Evolutionary conservation across 2,888 invertebrate species (phyloP).

Genomic region (Pogonocherus hispidulus): DNA sequence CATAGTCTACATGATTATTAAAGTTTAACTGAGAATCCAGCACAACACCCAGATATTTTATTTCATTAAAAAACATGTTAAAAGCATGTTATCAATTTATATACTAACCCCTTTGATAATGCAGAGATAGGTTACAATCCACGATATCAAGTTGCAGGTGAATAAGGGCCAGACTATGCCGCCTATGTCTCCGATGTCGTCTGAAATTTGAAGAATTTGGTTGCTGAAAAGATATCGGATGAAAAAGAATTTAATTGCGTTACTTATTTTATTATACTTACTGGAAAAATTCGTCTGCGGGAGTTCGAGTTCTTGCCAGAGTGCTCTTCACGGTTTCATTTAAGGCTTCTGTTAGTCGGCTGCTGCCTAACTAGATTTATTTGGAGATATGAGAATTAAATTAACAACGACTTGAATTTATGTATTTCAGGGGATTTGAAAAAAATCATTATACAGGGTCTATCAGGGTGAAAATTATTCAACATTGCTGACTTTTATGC

Average conservation of each 20-base stretch:
- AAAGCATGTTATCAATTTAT: too few relatives aligned
- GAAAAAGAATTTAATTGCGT: neutral
- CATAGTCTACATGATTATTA: too few relatives aligned
- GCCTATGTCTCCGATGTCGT: slow-evolving; percentile 81
- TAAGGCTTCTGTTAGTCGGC: neutral
- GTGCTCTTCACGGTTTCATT: neutral
- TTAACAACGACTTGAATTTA: neutral
- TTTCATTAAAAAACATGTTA: too few relatives aligned
- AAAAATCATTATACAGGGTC: too few relatives aligned
- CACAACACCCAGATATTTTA: too few relatives aligned
- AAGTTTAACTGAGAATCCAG: too few relatives aligned
- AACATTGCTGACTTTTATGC: too few relatives aligned
- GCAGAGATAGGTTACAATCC: slow-evolving; percentile 87
- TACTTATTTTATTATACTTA: slow-evolving; percentile 68
- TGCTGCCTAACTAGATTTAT: slow-evolving; percentile 13
- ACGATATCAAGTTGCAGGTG: slow-evolving; percentile 80
- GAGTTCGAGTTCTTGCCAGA: slow-evolving; percentile 70
- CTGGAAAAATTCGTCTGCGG: slow-evolving; percentile 89
- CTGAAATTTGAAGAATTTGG: slow-evolving; percentile 83
- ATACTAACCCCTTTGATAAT: slow-evolving; percentile 81
- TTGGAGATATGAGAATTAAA: too few relatives aligned
- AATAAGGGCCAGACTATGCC: slow-evolving; percentile 86
- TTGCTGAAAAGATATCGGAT: slow-evolving; percentile 72
- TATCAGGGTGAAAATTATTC: too few relatives aligned
- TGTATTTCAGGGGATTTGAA: neutral